Base-by-base conservation (phyloP, 2,113 vertebrate genomes). In the Sceloporus tristichus region DNA sequence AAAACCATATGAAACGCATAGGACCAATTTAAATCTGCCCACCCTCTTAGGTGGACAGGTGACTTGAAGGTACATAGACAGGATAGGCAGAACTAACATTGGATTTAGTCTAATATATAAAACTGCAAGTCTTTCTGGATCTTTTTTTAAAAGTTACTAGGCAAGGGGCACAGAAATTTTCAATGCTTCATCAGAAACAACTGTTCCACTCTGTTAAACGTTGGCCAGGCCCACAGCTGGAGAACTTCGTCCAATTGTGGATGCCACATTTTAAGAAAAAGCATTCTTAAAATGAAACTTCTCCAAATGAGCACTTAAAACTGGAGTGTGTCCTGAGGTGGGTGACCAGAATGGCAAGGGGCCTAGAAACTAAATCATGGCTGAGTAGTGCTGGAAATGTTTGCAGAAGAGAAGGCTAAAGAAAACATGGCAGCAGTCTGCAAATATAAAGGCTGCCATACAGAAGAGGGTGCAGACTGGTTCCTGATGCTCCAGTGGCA, bases 131-230 rank as follows among this genome's bases (percentile, higher is more conserved):
- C 65, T 29, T 83, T 48, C 68, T 1, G 27, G 13, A 62, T 18
- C 59, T 62, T 62, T 78, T 29, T 29, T 78, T 13, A 68, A 85
- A 90, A 71, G 2, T 80, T 87, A 87, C 9, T 29, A 27, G 19
- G n/a, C 18, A 48, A 0, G 42, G 21, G 2, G 54, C 73, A 9
- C 0, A 8, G 23, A n/a, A 65, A 81, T 84, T 86, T 87, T 91
- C 11, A 11, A 13, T 34, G 3, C 5, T 73, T 73, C 25, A n/a
- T 19, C 19, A 70, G 27, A 70, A 70, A 13, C 7, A 73, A 73
- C 13, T 5, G 16, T 34, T 73, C n/a, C 71, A 18, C 29, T 34
- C n/a, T 73, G 14, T 34, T 73, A n/a, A 34, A 5, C 16, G 71
- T 7, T 73, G 71, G n/a, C 34, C 71, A 73, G 71, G 71, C 71